Evolutionary conservation across 2,888 invertebrate species (phyloP).

Genomic region (Troides helena): DNA sequence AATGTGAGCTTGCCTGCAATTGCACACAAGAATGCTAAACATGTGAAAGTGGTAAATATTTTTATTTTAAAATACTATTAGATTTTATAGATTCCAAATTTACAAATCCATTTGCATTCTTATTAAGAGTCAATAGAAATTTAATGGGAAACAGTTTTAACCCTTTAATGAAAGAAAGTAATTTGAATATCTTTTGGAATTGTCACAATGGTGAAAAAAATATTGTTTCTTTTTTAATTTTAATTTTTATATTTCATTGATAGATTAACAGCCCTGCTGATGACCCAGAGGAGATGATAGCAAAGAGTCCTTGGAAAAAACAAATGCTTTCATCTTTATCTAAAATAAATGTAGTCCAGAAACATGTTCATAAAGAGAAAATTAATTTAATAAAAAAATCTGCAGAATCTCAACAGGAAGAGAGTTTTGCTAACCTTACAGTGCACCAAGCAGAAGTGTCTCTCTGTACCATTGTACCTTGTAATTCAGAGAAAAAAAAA

Average conservation of each 20-base stretch:
- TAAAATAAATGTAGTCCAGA: conserved; percentile 52
- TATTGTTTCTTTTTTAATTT: background rate
- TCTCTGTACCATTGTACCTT: conserved; percentile 57
- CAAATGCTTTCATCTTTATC: conserved; percentile 50
- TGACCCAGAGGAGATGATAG: conserved; percentile 42
- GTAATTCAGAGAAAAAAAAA: conserved; percentile 29
- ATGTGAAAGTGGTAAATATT: conserved; percentile 57
- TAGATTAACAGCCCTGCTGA: conserved; percentile 55
- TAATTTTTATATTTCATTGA: conserved; percentile 16
- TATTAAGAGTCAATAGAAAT: too few species aligned
- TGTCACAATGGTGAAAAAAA: too few species aligned
- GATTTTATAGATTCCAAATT: too few species aligned
- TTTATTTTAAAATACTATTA: background rate
- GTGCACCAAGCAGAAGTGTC: conserved; percentile 63
- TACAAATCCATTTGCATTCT: too few species aligned
- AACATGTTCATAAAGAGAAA: conserved; percentile 54
- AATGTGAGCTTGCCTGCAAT: conserved; percentile 53
- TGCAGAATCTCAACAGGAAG: conserved; percentile 44
- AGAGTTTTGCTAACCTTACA: conserved; percentile 59
- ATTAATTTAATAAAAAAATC: conserved; percentile 41
- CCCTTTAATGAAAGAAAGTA: too few species aligned
- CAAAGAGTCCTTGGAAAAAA: conserved; percentile 52
- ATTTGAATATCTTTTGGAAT: too few species aligned
- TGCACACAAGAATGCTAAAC: conserved; percentile 63
- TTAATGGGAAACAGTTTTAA: too few species aligned